These are phyloP conservation scores for Proctacanthus coquilletti DNA, from an alignment of 1,140 invertebrate species.

Conservation along the genomic window DNA sequence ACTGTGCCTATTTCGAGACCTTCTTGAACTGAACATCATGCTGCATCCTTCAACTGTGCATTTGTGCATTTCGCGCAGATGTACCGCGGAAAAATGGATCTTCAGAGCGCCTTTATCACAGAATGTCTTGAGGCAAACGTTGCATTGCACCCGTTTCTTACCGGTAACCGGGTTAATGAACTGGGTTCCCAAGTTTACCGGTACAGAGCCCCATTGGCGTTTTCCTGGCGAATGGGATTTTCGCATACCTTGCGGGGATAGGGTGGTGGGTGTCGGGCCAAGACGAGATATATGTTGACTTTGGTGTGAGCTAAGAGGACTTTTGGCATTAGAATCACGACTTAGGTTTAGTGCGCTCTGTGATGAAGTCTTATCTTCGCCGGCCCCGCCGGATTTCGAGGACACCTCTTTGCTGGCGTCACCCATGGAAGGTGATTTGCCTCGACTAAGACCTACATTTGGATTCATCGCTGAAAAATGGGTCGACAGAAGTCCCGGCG, in stretches of 20 bases:
- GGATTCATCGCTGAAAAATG: conserved; percentile 19
- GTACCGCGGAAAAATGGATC: conserved; percentile 98
- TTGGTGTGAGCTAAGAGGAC: conserved; percentile 5
- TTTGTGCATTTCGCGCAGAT: conserved; percentile 97
- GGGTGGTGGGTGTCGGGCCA: conserved; percentile 7
- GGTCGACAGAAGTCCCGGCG: conserved; percentile 30
- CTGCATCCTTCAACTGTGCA: conserved; percentile 97
- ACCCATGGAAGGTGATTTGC: conserved; percentile 32
- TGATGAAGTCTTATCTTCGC: background rate
- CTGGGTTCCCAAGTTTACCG: conserved; percentile 73
- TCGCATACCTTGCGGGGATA: conserved; percentile 29
- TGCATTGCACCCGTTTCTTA: conserved; percentile 95
- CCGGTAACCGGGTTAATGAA: conserved; percentile 83
- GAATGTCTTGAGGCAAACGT: conserved; percentile 96
- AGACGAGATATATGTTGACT: background rate
- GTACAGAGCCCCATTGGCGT: conserved; percentile 75
- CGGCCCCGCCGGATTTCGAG: background rate
- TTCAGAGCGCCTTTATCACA: conserved; percentile 99
- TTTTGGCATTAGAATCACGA: conserved; percentile 19
- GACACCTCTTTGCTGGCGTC: too few species aligned
- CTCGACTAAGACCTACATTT: conserved; percentile 4
- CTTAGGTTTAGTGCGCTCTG: conserved; percentile 48
- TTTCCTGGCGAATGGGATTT: conserved; percentile 81
- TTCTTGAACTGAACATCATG: conserved; percentile 97
- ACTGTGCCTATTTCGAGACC: conserved; percentile 90